Base-by-base conservation (phyloP, 2,888 invertebrate genomes). In the Shargacucullia verbasci region DNA sequence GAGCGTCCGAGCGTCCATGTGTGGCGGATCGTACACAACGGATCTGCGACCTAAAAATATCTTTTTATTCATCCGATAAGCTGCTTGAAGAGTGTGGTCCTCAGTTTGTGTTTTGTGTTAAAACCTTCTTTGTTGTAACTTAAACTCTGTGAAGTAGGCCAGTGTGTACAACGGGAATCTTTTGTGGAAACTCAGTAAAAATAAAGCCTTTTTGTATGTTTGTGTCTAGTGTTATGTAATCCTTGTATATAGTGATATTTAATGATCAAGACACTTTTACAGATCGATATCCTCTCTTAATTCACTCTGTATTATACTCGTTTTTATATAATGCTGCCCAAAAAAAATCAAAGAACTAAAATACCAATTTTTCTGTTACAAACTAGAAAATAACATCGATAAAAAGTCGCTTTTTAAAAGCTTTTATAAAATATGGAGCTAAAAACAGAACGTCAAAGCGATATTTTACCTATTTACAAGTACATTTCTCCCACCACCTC, bases 41-140 rank as follows among this genome's bases (percentile, higher is more conserved):
- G 67, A 68, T 63, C 49, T 58, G 50, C 68, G 56, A 75, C 73
- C 70, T 76, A 64, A 64, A 74, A 76, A 73, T 73, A 74, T 52
- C 3, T 45, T 73, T 68, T 68, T 61, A 73, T 74, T 68, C 71
- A 60, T 53, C 43, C 74, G 43, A 73, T 73, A 76, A 75, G 77
- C 77, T 53, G 60, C 59, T 75, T 75, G 59, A 62, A 48, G 41
- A 33, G 35, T 70, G 50, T 70, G 53, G 55, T 40, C 43, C 54
- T 67, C 55, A 60, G 62, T 65, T 48, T 60, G 53, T 56, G 52
- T 34, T 62, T 12, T 49, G 49, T 50, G 46, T 62, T 67, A 64
- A 69, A 73, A 68, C 52, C 59, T 62, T 35, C 50, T 70, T 66
- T 66, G 45, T 60, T 48, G 54, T 47, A 41, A 33, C 63, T 48